These are phyloP conservation scores for Stichodactyla mertensii DNA, from an alignment of 64 coral and sea anemone genomes.

Conservation along the genomic window DNA sequence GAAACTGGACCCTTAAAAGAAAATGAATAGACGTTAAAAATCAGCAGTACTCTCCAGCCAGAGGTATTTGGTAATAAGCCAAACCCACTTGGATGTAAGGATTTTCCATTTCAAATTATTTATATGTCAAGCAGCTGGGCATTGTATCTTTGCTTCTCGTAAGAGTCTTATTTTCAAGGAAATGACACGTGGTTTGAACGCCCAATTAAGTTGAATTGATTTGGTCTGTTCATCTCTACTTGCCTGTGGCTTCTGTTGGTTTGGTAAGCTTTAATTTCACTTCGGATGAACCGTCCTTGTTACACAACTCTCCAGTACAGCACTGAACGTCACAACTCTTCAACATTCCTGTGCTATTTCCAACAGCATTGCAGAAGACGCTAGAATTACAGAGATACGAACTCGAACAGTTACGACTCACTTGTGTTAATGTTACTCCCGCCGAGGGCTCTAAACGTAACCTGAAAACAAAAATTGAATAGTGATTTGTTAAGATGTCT, in stretches of 20 bases:
- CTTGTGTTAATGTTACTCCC: background rate
- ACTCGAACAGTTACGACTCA: background rate
- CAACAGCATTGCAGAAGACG: background rate
- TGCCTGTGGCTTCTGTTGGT: too few relatives aligned
- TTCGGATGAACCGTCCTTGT: slow-evolving; percentile 2
- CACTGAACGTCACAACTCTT: background rate
- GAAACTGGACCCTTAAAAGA: background rate
- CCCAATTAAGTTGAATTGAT: too few relatives aligned
- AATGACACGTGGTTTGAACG: too few relatives aligned
- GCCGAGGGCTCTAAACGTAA: background rate
- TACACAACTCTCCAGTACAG: slow-evolving; percentile 10
- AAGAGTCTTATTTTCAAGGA: too few relatives aligned
- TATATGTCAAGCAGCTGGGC: too few relatives aligned
- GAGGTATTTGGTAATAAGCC: too few relatives aligned
- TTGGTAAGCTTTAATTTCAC: background rate
- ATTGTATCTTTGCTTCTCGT: too few relatives aligned
- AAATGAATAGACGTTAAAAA: background rate
- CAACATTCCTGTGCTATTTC: background rate
- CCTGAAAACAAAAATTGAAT: background rate
- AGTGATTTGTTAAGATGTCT: background rate
- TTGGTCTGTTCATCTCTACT: too few relatives aligned
- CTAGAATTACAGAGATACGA: background rate
- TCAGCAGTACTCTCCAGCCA: too few relatives aligned
- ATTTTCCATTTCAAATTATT: too few relatives aligned
- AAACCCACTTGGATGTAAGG: too few relatives aligned